Evolutionary conservation across 2,888 invertebrate genomes (phyloP).

Genomic region (Plebejus argus): DNA sequence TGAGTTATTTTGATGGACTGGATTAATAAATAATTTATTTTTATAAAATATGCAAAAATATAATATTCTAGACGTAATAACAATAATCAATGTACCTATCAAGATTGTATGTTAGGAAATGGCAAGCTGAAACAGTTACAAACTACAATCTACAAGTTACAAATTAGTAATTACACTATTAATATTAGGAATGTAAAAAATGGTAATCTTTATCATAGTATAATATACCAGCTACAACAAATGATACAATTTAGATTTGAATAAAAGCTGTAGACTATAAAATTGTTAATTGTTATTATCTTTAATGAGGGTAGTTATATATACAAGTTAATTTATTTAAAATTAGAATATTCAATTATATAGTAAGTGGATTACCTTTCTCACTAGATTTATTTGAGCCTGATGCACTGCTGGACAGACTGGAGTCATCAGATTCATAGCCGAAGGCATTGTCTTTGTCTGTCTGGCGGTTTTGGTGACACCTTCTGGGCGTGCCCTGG

Average conservation of each 20-base stretch:
- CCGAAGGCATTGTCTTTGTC: conserved; percentile 64
- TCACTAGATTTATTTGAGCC: conserved; percentile 72
- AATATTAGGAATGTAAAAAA: too few species aligned
- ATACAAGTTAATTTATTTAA: neutral
- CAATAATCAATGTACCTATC: neutral
- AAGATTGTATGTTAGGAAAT: neutral
- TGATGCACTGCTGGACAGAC: conserved; percentile 74
- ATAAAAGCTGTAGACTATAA: neutral
- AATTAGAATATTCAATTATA: neutral
- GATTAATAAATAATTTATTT: neutral
- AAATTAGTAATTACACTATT: too few species aligned
- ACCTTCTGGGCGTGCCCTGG: conserved; percentile 54
- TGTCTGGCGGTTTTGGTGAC: conserved; percentile 58
- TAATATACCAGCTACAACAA: too few species aligned
- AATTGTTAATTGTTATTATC: neutral
- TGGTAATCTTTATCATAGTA: too few species aligned
- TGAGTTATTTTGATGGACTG: too few species aligned
- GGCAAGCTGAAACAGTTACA: neutral
- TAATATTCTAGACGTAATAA: neutral
- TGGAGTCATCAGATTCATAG: conserved; percentile 75
- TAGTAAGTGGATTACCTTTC: conserved; percentile 54
- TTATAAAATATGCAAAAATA: neutral
- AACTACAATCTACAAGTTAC: too few species aligned
- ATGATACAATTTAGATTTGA: too few species aligned
- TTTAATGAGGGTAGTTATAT: neutral